Conservation (phyloP, 1,140 invertebrate species). For the Apis cerana region DNA sequence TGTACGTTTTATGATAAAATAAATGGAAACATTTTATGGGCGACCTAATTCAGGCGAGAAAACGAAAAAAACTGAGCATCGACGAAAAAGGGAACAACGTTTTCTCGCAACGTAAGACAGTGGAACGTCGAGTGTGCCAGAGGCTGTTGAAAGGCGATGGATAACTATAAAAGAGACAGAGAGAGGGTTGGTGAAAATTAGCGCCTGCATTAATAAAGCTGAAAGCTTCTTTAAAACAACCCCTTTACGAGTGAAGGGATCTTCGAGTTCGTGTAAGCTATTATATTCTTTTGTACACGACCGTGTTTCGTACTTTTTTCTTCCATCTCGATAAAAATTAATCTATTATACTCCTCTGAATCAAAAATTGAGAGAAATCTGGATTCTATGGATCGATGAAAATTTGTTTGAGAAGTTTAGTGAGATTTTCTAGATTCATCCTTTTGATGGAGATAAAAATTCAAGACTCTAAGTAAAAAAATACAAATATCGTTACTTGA, state of each 20-base stretch:
- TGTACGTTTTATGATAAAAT: too few relatives aligned
- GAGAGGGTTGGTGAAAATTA: conserved; percentile 39
- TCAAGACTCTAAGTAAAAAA: too few relatives aligned
- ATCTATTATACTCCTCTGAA: conserved; percentile 6
- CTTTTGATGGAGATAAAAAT: too few relatives aligned
- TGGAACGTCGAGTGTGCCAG: not conserved
- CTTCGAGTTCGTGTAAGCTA: not conserved
- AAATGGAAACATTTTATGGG: too few relatives aligned
- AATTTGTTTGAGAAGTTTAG: not conserved
- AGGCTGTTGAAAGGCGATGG: conserved; percentile 22
- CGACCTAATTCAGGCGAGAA: not conserved
- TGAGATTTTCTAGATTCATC: too few relatives aligned
- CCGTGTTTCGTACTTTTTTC: conserved; percentile 3
- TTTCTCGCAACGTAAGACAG: conserved; percentile 15
- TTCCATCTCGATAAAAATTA: not conserved
- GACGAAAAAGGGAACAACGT: not conserved
- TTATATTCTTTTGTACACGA: conserved; percentile 9
- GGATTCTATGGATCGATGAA: not conserved
- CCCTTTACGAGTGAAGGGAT: not conserved
- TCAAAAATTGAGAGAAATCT: not conserved
- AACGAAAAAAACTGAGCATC: not conserved
- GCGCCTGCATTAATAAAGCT: conserved; percentile 44
- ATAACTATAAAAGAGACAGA: conserved; percentile 8
- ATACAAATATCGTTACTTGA: too few relatives aligned
- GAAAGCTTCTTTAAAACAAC: conserved; percentile 31